phyloP scores from a whole-genome alignment of 2,888 invertebrate species.

The Rhaphigaster nebulosa region DNA sequence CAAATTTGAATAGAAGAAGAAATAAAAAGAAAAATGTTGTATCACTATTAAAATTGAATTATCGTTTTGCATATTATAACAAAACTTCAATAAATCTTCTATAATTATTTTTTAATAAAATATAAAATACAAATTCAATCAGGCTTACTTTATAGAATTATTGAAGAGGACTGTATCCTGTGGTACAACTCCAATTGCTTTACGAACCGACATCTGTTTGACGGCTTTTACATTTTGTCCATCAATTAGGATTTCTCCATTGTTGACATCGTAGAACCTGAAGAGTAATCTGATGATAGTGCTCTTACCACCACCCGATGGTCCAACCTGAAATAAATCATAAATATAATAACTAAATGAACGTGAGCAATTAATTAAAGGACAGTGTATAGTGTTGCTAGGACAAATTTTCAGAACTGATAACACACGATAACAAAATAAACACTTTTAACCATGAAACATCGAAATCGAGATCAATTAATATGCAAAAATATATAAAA shows the following conservation, averaged over 20 bases:
- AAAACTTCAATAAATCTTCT: neutral
- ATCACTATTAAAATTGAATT: neutral
- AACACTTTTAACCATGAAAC: neutral
- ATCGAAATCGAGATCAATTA: neutral
- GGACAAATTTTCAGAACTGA: neutral
- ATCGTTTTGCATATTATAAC: neutral
- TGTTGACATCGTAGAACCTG: conserved; percentile 94
- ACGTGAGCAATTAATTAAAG: neutral
- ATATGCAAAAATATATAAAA: too few relatives aligned
- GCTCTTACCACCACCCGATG: conserved; percentile 94
- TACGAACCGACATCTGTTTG: conserved; percentile 85
- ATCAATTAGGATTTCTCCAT: conserved; percentile 89
- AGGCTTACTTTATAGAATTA: conserved; percentile 81
- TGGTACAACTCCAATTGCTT: conserved; percentile 93
- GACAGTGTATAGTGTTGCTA: neutral
- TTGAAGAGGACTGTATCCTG: conserved; percentile 98
- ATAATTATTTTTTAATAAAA: neutral
- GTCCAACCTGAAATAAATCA: conserved; percentile 77
- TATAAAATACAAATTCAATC: neutral
- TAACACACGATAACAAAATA: neutral
- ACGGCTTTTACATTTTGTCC: conserved; percentile 90
- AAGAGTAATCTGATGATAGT: conserved; percentile 95
- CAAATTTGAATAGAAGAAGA: neutral
- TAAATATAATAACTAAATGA: neutral
- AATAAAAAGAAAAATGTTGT: neutral